Conservation (phyloP, 2,113 vertebrate species). For the Seriola dumerili region DNA sequence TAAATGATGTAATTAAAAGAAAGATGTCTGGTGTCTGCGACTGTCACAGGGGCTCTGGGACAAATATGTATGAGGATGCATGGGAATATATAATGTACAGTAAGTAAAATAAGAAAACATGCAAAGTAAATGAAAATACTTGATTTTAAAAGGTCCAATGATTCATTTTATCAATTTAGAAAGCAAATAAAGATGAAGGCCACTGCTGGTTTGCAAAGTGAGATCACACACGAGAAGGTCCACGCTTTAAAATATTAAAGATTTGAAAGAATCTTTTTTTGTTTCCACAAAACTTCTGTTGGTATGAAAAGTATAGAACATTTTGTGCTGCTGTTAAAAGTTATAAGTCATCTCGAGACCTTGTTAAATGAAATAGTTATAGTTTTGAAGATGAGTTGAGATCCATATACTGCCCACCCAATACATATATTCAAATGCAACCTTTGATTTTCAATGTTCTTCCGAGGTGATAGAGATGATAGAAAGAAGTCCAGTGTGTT, state of each 20-base stretch:
- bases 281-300: background rate
- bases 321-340: background rate
- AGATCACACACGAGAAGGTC: no score
- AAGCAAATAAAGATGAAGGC: background rate
- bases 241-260: background rate
- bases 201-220: background rate
- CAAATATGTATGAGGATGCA: no score
- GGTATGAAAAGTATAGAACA: background rate
- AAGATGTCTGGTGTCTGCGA: background rate
- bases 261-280: background rate
- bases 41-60: background rate
- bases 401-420: background rate
- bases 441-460: background rate
- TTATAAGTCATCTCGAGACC: conserved; percentile 10
- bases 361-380: background rate
- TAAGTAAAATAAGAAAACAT: background rate
- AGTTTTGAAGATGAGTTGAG: background rate
- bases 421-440: background rate
- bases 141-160: background rate
- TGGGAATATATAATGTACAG: background rate
- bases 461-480: background rate
- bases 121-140: no score
- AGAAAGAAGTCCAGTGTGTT: background rate
- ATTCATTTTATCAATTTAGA: background rate
- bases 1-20: background rate